These are phyloP conservation scores for Harmothoe impar DNA, from an alignment of 2,888 invertebrate genomes.

Conservation along the genomic window DNA sequence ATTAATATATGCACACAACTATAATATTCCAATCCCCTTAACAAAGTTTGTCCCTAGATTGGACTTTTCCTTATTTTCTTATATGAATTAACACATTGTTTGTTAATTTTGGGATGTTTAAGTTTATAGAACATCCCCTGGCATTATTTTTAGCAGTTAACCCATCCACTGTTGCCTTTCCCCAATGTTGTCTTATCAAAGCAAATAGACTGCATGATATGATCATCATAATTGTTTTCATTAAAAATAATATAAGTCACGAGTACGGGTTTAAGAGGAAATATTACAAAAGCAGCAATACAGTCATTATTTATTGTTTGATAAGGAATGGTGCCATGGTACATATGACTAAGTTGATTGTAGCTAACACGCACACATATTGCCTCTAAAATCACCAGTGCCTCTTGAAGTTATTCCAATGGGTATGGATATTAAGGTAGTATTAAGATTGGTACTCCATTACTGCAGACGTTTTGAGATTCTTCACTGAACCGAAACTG, in stretches of 20 bases:
- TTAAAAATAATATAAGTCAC: too few relatives aligned
- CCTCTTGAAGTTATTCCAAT: too few relatives aligned
- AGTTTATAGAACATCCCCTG: conserved; percentile 61
- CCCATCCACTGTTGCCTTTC: background rate
- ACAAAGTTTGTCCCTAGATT: conserved; percentile 6
- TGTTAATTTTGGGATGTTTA: background rate
- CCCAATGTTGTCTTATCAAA: background rate
- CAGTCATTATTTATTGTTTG: background rate
- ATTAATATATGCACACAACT: background rate
- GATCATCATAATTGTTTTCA: too few relatives aligned
- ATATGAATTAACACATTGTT: background rate
- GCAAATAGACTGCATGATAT: too few relatives aligned
- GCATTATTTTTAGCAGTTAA: background rate
- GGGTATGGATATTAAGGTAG: too few relatives aligned
- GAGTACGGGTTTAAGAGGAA: too few relatives aligned
- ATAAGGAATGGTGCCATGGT: too few relatives aligned
- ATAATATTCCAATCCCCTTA: background rate
- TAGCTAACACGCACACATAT: background rate
- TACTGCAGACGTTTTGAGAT: too few relatives aligned
- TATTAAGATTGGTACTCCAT: too few relatives aligned
- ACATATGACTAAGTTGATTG: background rate
- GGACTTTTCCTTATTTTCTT: background rate
- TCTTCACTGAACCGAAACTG: too few relatives aligned
- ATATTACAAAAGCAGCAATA: too few relatives aligned
- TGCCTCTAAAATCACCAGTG: background rate